Evolutionary conservation across 2,888 invertebrate species (phyloP).

Genomic region (Eupithecia abbreviata): DNA sequence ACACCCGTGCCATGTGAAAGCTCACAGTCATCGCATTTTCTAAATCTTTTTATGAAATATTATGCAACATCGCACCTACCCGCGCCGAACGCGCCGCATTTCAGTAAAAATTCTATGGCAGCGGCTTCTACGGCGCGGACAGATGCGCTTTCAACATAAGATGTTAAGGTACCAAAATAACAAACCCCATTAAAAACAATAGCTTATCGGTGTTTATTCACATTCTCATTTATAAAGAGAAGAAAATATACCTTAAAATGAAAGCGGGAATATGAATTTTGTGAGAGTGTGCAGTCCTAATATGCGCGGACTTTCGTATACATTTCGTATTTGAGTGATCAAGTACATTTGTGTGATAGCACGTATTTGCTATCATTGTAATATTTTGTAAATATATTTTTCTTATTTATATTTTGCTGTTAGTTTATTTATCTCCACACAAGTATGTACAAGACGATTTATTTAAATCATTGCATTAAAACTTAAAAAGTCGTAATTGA

Average conservation of each 20-base stretch:
- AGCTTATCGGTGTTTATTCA: background rate
- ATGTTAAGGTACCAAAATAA: background rate
- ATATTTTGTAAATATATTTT: conserved; percentile 2
- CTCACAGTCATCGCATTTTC: too few species aligned
- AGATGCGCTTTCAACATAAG: background rate
- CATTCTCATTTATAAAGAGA: background rate
- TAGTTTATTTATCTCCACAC: background rate
- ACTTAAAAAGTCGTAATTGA: background rate
- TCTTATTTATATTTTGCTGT: background rate
- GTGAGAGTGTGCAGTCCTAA: background rate
- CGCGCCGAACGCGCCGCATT: too few species aligned
- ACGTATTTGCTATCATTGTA: background rate
- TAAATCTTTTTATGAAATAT: too few species aligned
- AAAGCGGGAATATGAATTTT: background rate
- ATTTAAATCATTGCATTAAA: background rate
- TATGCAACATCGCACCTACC: too few species aligned
- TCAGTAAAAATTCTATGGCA: too few species aligned
- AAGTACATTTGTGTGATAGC: background rate
- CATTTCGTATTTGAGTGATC: background rate
- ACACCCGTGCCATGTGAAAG: background rate
- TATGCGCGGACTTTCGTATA: background rate
- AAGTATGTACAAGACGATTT: background rate
- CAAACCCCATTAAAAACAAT: background rate
- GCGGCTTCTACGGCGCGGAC: too few species aligned
- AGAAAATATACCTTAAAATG: background rate